phyloP scores from a whole-genome alignment of 2,797 vertebrate genomes.

The Poeciliopsis turneri region DNA sequence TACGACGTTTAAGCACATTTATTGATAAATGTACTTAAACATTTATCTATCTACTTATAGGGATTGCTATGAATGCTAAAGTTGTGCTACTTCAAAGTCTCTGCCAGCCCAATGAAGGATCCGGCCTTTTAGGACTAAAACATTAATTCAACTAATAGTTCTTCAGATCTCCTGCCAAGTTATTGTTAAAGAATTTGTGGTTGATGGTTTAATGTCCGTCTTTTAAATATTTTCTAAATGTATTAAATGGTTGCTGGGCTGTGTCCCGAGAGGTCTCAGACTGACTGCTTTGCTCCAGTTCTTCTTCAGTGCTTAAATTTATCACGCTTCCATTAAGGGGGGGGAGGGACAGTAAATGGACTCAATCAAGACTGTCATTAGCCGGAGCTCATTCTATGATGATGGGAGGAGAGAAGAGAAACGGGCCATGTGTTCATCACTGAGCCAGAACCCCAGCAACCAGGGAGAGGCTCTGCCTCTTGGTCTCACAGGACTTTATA shows the following conservation, averaged over 20 bases:
- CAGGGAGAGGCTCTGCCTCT: not conserved
- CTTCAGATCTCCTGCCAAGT: not conserved
- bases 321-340: constrained; percentile 49
- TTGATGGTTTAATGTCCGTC: not conserved
- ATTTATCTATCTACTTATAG: not conserved
- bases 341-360: constrained; percentile 38
- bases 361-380: constrained; percentile 49
- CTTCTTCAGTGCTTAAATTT: constrained; percentile 38
- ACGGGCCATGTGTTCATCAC: not conserved
- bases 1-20: not conserved
- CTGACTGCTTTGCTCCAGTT: constrained; percentile 25
- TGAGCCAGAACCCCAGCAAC: not conserved
- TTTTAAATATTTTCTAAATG: constrained; percentile 5
- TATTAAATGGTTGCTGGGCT: constrained; percentile 13
- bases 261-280: not conserved
- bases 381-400: constrained; percentile 11
- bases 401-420: not conserved
- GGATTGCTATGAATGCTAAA: not conserved
- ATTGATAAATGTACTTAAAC: not conserved
- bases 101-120: not conserved
- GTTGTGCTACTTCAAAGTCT: not conserved
- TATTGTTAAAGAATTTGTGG: not conserved
- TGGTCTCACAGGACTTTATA: not conserved
- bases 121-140: not conserved
- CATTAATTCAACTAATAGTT: not conserved